phyloP scores from a whole-genome alignment of 2,113 vertebrate genomes.

The Tyto alba region DNA sequence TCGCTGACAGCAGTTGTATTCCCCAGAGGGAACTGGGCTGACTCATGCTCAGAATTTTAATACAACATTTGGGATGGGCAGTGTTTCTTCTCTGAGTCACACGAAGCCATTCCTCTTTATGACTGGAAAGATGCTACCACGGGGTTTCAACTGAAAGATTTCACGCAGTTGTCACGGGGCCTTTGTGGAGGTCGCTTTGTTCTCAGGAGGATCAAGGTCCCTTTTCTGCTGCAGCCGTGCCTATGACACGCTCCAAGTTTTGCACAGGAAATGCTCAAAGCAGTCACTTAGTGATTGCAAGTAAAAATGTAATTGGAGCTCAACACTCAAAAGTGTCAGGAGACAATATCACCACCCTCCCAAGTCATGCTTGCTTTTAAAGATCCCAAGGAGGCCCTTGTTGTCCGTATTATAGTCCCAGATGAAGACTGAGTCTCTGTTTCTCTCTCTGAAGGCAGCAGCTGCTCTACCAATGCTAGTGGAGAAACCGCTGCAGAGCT shows the following conservation, averaged over 20 bases:
- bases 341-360: constrained; percentile 8
- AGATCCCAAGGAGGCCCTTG: neutral
- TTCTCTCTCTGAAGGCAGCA: constrained; percentile 27
- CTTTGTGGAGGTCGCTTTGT: neutral
- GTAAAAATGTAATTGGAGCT: constrained; percentile 13
- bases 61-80: neutral
- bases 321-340: neutral
- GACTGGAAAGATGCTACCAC: neutral
- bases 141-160: neutral
- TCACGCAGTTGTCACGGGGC: rapidly evolving
- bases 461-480: constrained; percentile 21
- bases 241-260: neutral
- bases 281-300: neutral
- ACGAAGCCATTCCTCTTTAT: neutral
- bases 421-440: neutral
- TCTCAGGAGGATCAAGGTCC: neutral
- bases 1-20: neutral
- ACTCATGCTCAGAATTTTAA: neutral
- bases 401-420: neutral
- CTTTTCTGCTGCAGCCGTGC: neutral
- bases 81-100: constrained; percentile 37
- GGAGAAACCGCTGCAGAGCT: neutral
- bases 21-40: neutral
- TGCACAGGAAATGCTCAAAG: neutral
- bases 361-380: neutral